phyloP scores from a whole-genome alignment of 2,888 invertebrate species.

The Melinaea menophilus region DNA sequence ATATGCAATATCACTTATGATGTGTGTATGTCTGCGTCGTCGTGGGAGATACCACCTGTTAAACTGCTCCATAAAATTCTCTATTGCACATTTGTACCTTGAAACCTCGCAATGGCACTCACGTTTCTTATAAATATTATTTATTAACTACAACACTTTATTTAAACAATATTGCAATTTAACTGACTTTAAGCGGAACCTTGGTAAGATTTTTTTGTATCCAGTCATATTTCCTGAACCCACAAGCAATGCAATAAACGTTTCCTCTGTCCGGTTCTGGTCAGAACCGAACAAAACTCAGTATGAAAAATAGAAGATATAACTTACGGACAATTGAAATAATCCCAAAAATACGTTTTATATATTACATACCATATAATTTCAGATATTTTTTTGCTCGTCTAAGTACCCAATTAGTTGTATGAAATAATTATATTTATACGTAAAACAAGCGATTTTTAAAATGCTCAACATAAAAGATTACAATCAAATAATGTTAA shows the following conservation, averaged over 20 bases:
- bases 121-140: too few relatives aligned
- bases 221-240: conserved; percentile 2
- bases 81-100: conserved; percentile 22
- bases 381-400: too few relatives aligned
- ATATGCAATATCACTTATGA: too few relatives aligned
- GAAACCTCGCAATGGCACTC: conserved; percentile 17
- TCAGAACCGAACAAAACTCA: conserved; percentile 23
- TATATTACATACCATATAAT: too few relatives aligned
- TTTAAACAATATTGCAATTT: too few relatives aligned
- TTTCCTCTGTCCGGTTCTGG: conserved; percentile 26
- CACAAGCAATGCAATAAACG: conserved; percentile 26
- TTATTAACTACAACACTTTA: too few relatives aligned
- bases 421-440: background rate
- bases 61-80: conserved; percentile 20
- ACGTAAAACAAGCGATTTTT: conserved; percentile 1
- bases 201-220: background rate
- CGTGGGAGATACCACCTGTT: conserved; percentile 26
- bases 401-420: background rate
- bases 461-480: conserved; percentile 2
- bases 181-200: too few relatives aligned
- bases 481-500: conserved; percentile 8
- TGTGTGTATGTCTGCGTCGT: conserved; percentile 5
- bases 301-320: conserved; percentile 6
- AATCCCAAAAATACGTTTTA: too few relatives aligned
- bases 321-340: too few relatives aligned